Conservation (phyloP, 1,140 invertebrate species). For the Hydropsyche tenuis region DNA sequence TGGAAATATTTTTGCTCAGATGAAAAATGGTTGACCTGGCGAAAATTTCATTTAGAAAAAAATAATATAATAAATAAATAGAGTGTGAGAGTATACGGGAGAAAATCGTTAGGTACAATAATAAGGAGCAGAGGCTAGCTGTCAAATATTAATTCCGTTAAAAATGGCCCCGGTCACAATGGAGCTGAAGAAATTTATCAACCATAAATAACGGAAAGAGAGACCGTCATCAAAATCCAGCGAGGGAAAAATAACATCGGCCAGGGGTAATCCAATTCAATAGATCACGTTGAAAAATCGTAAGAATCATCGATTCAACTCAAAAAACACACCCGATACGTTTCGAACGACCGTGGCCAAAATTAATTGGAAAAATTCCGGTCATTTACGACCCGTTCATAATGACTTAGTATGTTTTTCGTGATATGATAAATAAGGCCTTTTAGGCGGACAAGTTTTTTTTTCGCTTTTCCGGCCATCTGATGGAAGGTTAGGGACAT, state of each 20-base stretch:
- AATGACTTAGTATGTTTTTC: too few relatives aligned
- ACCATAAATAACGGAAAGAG: slow-evolving; percentile 49
- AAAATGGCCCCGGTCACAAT: slow-evolving; percentile 46
- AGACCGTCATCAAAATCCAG: slow-evolving; percentile 36
- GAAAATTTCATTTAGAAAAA: neutral
- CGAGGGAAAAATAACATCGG: slow-evolving; percentile 30
- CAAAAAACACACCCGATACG: too few relatives aligned
- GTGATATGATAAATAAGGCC: too few relatives aligned
- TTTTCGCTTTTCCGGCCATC: too few relatives aligned
- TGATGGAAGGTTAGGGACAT: slow-evolving; percentile 17
- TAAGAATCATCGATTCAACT: too few relatives aligned
- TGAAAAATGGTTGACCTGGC: neutral
- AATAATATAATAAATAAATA: neutral
- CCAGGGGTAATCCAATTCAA: slow-evolving; percentile 33
- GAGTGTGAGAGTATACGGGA: slow-evolving; percentile 17
- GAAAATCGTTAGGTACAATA: slow-evolving; percentile 38
- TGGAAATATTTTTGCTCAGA: neutral
- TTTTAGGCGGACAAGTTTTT: too few relatives aligned
- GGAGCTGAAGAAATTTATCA: slow-evolving; percentile 46
- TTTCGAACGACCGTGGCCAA: too few relatives aligned
- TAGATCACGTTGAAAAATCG: neutral
- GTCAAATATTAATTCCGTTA: slow-evolving; percentile 50
- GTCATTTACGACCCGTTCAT: too few relatives aligned
- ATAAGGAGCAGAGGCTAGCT: slow-evolving; percentile 44
- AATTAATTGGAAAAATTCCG: too few relatives aligned